Conservation (phyloP, 2,113 vertebrate species). For the Galemys pyrenaicus region DNA sequence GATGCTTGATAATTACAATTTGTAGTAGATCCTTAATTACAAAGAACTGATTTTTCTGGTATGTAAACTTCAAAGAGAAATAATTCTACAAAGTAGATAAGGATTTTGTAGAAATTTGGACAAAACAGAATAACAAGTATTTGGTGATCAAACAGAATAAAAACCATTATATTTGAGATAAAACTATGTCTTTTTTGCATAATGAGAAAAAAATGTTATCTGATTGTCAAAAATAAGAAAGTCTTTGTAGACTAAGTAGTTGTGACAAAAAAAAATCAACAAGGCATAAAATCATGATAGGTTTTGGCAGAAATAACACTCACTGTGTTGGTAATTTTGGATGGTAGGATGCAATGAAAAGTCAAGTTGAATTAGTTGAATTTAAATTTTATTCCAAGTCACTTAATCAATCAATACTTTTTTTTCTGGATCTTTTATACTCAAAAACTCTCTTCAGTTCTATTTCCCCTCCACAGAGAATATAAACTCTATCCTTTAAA, state of each 20-base stretch:
- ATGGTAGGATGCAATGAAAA: not conserved
- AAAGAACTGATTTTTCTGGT: not conserved
- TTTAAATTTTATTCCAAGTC: not conserved
- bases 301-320: not conserved
- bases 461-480: not conserved
- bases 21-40: not conserved
- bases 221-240: not conserved
- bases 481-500: not conserved
- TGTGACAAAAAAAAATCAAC: not conserved
- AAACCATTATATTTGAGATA: not conserved
- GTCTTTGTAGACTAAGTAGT: accelerated
- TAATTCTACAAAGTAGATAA: not conserved
- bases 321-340: not conserved
- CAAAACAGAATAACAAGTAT: not conserved
- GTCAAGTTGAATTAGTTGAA: not conserved
- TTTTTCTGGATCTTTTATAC: not conserved
- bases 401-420: not conserved
- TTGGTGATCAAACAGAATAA: not conserved
- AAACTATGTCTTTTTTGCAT: not conserved
- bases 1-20: not conserved
- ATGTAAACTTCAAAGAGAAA: not conserved
- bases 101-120: not conserved
- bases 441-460: not conserved
- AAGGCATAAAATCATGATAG: not conserved
- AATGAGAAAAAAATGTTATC: not conserved